A percentile compares a stretch with the other conserved stretches of the same genome.
phyloP scores from a whole-genome alignment of 2,888 invertebrate genomes.

The Drosophila tanythrix region DNA sequence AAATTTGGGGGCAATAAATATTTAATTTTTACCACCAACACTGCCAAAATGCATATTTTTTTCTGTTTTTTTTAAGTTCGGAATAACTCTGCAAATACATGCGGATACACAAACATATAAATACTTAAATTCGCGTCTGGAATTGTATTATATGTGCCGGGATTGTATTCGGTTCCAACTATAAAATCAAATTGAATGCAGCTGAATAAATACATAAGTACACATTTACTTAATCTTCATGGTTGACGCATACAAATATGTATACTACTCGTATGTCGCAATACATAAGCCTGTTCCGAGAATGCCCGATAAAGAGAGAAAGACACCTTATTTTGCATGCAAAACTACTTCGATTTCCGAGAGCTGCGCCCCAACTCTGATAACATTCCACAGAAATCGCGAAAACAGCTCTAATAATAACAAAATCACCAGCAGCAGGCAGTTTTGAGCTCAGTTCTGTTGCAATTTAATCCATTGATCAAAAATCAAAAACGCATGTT shows the following conservation, averaged over 20 bases:
- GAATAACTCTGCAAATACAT: neutral
- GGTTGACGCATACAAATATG: neutral
- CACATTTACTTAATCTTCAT: neutral
- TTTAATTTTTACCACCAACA: neutral
- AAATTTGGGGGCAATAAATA: neutral
- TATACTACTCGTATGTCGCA: neutral
- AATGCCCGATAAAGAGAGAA: neutral
- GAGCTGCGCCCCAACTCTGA: neutral
- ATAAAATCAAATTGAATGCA: neutral
- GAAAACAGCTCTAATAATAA: neutral
- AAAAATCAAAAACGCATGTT: neutral
- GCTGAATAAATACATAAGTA: neutral
- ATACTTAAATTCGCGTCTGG: neutral
- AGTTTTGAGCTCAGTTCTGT: neutral
- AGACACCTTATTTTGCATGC: neutral
- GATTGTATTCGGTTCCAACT: neutral
- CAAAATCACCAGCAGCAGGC: neutral
- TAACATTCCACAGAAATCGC: neutral
- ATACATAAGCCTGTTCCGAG: neutral
- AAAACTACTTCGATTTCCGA: neutral
- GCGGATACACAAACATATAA: neutral
- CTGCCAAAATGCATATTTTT: neutral
- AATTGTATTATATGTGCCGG: neutral
- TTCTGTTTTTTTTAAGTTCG: neutral
- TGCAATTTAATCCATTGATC: neutral